A percentile compares a stretch with the other conserved stretches of the same genome.
These are phyloP conservation scores for Huso huso DNA, from an alignment of 2,797 vertebrate species.

Conservation along the genomic window DNA sequence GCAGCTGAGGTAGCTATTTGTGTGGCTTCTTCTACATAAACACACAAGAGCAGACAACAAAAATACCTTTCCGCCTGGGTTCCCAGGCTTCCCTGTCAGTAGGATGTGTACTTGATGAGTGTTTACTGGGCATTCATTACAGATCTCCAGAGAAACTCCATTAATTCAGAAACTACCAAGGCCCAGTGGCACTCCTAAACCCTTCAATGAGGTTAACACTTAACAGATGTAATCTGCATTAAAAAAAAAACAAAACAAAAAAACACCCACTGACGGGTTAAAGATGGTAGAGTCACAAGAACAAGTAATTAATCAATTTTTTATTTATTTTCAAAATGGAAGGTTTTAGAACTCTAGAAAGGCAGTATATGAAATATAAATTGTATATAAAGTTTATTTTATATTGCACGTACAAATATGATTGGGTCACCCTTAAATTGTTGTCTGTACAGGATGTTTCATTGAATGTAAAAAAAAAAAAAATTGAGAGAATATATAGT, in stretches of 20 bases:
- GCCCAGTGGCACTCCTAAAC: conserved; percentile 31
- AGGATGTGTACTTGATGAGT: conserved; percentile 46
- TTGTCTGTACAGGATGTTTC: too few relatives aligned
- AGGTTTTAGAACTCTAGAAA: too few relatives aligned
- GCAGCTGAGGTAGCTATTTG: conserved; percentile 63
- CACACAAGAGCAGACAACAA: conserved; percentile 36
- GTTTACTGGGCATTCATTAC: conserved; percentile 28
- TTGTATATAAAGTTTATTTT: too few relatives aligned
- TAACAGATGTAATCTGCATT: conserved; percentile 60
- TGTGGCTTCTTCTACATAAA: conserved; percentile 50
- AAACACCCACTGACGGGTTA: neutral
- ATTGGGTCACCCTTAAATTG: too few relatives aligned
- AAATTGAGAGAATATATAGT: too few relatives aligned
- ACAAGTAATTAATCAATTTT: neutral
- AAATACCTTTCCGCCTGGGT: conserved; percentile 40
- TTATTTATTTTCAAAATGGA: too few relatives aligned
- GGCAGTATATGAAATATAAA: too few relatives aligned
- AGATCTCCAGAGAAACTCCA: conserved; percentile 2
- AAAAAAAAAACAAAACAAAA: conserved; percentile 50
- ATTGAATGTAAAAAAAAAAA: too few relatives aligned
- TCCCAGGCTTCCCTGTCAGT: conserved; percentile 37
- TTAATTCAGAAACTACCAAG: conserved; percentile 15
- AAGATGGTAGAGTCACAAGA: neutral
- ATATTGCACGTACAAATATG: too few relatives aligned
- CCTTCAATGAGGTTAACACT: conserved; percentile 31